Conservation (phyloP, 92 coral and sea anemone species). For the Phenganax subtilis region DNA sequence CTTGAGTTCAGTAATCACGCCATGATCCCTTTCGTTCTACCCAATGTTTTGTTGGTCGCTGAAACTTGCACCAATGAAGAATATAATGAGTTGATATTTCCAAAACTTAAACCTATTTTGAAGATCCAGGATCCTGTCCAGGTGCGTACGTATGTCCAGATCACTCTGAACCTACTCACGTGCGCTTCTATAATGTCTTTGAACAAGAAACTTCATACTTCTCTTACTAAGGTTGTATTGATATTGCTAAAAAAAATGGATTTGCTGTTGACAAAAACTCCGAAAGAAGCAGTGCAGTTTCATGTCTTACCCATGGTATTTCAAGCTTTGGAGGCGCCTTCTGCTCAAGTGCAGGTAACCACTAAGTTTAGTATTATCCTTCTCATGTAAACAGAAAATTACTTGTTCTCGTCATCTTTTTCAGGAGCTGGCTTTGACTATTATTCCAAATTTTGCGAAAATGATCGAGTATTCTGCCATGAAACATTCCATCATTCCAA, state of each 20-base stretch:
- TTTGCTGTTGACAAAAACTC: conserved; percentile 79
- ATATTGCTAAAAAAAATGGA: conserved; percentile 90
- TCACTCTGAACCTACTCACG: background rate
- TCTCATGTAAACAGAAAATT: background rate
- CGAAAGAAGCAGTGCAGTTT: conserved; percentile 79
- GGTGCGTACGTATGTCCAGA: conserved; percentile 40
- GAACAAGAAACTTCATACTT: background rate
- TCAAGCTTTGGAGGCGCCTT: conserved; percentile 83
- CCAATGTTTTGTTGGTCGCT: conserved; percentile 81
- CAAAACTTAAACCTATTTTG: conserved; percentile 87
- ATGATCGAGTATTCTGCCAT: conserved; percentile 92
- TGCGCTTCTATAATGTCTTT: background rate
- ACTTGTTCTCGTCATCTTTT: background rate
- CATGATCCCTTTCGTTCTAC: conserved; percentile 91
- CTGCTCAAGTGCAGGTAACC: conserved; percentile 85
- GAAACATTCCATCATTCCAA: conserved; percentile 92
- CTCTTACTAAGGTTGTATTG: conserved; percentile 58
- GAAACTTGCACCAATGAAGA: conserved; percentile 83
- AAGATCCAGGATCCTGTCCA: conserved; percentile 91
- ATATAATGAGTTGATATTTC: conserved; percentile 60
- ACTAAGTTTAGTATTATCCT: no score
- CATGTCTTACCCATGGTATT: conserved; percentile 96
- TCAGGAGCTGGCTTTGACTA: conserved; percentile 86
- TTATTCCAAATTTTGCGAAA: conserved; percentile 84
- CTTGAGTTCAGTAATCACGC: conserved; percentile 81